These are phyloP conservation scores for Tolypeutes matacus DNA, from an alignment of 2,797 vertebrate genomes.

Conservation along the genomic window DNA sequence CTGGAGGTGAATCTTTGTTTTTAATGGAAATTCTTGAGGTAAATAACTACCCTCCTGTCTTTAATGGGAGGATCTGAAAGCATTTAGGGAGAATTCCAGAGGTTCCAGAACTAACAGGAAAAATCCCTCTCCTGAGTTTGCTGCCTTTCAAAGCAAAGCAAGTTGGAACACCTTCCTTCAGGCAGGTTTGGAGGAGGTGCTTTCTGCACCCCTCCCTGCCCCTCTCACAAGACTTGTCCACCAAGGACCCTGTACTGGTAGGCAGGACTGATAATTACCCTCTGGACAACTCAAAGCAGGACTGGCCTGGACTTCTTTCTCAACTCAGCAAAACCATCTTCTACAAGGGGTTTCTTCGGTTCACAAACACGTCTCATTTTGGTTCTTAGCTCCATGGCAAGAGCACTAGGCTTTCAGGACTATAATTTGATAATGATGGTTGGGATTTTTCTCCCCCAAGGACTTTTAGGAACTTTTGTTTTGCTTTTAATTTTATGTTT, in stretches of 20 bases:
- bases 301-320: not conserved
- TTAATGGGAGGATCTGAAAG: conserved; percentile 5
- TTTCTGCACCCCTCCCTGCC: accelerated
- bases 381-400: not conserved
- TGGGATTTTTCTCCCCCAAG: not conserved
- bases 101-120: not conserved
- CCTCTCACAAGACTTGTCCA: not conserved
- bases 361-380: not conserved
- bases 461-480: not conserved
- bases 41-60: not conserved
- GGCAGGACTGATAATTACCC: not conserved
- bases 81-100: not conserved
- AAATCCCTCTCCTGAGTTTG: not conserved
- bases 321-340: not conserved
- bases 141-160: not conserved
- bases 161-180: not conserved
- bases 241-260: not conserved
- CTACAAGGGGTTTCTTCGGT: not conserved
- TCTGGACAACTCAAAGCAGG: not conserved
- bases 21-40: not conserved
- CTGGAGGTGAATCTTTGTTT: not conserved
- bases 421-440: not conserved
- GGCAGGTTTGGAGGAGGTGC: not conserved
- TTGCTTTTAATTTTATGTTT: conserved; percentile 19
- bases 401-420: not conserved